phyloP scores from a whole-genome alignment of 2,888 invertebrate genomes.

The Athrips mouffetella region DNA sequence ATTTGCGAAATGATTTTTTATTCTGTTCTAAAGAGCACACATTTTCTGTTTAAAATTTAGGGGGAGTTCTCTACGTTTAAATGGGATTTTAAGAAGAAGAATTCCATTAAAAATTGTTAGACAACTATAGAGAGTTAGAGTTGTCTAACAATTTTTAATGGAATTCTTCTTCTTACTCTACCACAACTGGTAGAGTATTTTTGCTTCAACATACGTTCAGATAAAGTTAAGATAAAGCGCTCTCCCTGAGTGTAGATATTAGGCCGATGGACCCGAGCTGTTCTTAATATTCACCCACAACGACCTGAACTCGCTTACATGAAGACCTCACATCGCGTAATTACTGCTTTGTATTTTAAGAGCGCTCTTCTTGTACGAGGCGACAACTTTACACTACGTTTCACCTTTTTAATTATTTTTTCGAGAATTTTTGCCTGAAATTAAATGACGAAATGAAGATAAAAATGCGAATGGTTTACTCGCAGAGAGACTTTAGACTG shows the following conservation, averaged over 20 bases:
- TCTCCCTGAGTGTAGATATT: background rate
- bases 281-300: conserved; percentile 10
- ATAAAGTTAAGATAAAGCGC: background rate
- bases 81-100: too few relatives aligned
- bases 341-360: conserved; percentile 11
- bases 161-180: too few relatives aligned
- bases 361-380: background rate
- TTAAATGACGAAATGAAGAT: background rate
- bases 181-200: background rate
- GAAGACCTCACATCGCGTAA: conserved; percentile 6
- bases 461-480: background rate
- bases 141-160: too few relatives aligned
- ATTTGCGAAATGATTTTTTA: too few relatives aligned
- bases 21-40: too few relatives aligned
- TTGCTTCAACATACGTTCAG: background rate
- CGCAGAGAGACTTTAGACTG: too few relatives aligned
- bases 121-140: too few relatives aligned
- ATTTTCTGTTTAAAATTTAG: too few relatives aligned
- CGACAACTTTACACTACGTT: too few relatives aligned
- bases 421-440: background rate
- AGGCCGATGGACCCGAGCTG: background rate
- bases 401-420: background rate
- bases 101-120: too few relatives aligned
- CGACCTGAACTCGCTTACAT: background rate
- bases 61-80: too few relatives aligned